phyloP scores from a whole-genome alignment of 2,113 vertebrate genomes.

The Anguilla japonica region DNA sequence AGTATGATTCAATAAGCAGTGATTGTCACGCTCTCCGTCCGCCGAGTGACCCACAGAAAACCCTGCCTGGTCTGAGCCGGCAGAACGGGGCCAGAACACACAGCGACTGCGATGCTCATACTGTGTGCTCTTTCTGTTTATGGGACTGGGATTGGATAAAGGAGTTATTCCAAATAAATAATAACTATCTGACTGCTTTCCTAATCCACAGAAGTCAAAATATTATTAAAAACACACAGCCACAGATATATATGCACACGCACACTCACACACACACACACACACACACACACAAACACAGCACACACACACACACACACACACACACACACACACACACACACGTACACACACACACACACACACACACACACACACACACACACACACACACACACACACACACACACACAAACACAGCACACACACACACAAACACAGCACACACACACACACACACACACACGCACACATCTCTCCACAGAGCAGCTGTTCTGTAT shows the following conservation, averaged over 20 bases:
- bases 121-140: neutral
- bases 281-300: too few species aligned
- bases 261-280: too few species aligned
- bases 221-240: neutral
- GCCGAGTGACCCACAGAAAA: neutral
- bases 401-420: too few species aligned
- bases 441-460: too few species aligned
- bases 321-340: too few species aligned
- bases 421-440: too few species aligned
- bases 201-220: neutral
- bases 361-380: too few species aligned
- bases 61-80: neutral
- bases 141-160: neutral
- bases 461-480: neutral
- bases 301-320: too few species aligned
- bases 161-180: too few species aligned
- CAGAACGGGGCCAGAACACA: neutral
- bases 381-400: too few species aligned
- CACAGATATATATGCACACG: too few species aligned
- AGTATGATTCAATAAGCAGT: conserved; percentile 4
- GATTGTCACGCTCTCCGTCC: neutral
- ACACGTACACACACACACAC: too few species aligned
- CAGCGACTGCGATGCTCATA: neutral
- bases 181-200: neutral
- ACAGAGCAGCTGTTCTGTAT: neutral